A percentile compares a stretch with the other conserved stretches of the same genome.
Conservation (phyloP, 2,888 invertebrate species). For the Andrena haemorrhoa region DNA sequence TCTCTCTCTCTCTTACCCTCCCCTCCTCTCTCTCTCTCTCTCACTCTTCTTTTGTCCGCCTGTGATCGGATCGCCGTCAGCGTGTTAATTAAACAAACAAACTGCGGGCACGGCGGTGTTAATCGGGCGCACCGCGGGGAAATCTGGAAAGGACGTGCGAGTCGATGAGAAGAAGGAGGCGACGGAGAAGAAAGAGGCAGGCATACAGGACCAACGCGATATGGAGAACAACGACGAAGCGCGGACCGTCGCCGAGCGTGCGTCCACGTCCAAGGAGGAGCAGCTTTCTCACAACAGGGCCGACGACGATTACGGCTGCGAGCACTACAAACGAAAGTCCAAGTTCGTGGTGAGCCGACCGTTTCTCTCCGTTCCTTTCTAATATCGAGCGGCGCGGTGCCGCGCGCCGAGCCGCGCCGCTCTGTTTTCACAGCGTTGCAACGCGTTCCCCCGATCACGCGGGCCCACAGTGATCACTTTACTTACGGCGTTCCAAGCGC, state of each 20-base stretch:
- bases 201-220: conserved; percentile 48
- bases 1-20: not conserved
- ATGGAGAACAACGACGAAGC: conserved; percentile 62
- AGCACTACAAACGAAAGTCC: conserved; percentile 93
- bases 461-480: conserved; percentile 27
- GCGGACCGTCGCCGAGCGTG: conserved; percentile 47
- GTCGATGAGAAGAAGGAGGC: conserved; percentile 64
- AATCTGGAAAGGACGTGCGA: conserved; percentile 65
- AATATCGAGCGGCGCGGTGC: not conserved
- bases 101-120: conserved; percentile 52
- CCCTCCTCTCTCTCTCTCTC: not conserved
- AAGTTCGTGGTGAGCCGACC: conserved; percentile 92
- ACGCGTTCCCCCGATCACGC: conserved; percentile 38
- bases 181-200: conserved; percentile 57
- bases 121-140: conserved; percentile 46
- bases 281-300: conserved; percentile 16
- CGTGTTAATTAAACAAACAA: conserved; percentile 64
- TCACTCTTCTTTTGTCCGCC: conserved; percentile 18
- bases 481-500: not conserved
- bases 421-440: conserved; percentile 17
- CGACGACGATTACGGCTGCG: conserved; percentile 87
- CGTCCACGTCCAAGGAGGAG: conserved; percentile 64
- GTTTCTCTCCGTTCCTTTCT: conserved; percentile 21
- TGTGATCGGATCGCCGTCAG: conserved; percentile 51
- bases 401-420: too few relatives aligned